These are phyloP conservation scores for Poeciliopsis paucimaculata DNA, from an alignment of 2,797 vertebrate genomes.

Conservation along the genomic window DNA sequence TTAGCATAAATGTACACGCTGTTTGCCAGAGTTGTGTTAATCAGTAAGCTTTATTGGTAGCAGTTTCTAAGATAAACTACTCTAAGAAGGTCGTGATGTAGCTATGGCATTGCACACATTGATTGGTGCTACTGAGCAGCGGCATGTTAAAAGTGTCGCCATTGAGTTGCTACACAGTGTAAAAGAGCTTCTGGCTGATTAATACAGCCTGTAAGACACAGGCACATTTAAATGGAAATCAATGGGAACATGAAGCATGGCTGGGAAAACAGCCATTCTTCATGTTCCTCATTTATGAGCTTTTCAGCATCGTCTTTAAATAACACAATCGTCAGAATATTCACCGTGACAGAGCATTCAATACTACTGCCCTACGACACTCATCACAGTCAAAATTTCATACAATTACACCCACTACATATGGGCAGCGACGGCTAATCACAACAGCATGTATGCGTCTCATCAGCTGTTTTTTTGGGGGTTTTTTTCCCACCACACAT, in stretches of 20 bases:
- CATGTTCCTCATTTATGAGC: neutral
- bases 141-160: neutral
- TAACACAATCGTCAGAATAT: neutral
- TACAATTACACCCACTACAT: neutral
- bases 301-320: neutral
- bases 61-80: neutral
- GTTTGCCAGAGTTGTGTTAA: neutral
- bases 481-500: neutral
- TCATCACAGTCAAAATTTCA: slow-evolving; percentile 8
- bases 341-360: neutral
- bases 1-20: neutral
- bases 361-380: neutral
- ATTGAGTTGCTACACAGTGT: neutral
- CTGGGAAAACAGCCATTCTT: no score
- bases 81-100: neutral
- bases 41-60: neutral
- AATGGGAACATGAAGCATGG: neutral
- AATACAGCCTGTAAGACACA: neutral
- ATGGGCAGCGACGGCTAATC: slow-evolving; percentile 27
- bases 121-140: neutral
- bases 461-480: neutral
- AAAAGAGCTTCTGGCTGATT: neutral
- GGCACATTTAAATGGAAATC: neutral
- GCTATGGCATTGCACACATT: neutral
- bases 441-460: neutral